Conservation (phyloP, 2,888 invertebrate genomes). For the Siphlonurus alternatus region DNA sequence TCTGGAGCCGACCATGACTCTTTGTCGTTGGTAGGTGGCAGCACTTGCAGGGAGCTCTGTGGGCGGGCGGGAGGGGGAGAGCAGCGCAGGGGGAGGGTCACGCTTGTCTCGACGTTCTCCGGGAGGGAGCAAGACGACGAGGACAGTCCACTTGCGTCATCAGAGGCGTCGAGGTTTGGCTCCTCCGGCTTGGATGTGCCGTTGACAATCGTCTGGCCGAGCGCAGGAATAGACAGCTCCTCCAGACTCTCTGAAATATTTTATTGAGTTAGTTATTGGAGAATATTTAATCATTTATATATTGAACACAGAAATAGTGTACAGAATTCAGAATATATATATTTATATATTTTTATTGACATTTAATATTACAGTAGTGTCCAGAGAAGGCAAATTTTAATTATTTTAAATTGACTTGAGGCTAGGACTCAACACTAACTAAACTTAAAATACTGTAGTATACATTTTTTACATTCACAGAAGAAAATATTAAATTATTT, state of each 20-base stretch:
- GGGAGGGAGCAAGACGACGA: background rate
- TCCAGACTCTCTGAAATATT: slow-evolving; percentile 28
- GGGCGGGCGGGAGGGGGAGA: background rate
- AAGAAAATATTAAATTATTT: too few relatives aligned
- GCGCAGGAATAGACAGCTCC: slow-evolving; percentile 33
- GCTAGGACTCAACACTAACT: too few relatives aligned
- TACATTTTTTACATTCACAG: too few relatives aligned
- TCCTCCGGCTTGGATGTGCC: background rate
- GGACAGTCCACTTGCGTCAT: background rate
- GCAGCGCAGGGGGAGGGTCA: background rate
- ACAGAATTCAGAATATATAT: too few relatives aligned
- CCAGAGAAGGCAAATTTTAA: too few relatives aligned
- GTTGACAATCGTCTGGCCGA: slow-evolving; percentile 9
- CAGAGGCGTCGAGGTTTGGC: background rate
- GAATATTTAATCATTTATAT: background rate
- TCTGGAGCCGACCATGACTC: background rate
- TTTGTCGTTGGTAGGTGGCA: slow-evolving; percentile 4
- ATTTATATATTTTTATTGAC: too few relatives aligned
- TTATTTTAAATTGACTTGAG: too few relatives aligned
- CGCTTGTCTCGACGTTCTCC: background rate
- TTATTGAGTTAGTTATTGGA: background rate
- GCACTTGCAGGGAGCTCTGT: background rate
- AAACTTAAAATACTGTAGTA: too few relatives aligned
- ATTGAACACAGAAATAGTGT: too few relatives aligned
- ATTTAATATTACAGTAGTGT: too few relatives aligned